A percentile compares a stretch with the other conserved stretches of the same genome.
Evolutionary conservation across 2,888 invertebrate genomes (phyloP).

Genomic region (Steromphala cineraria): DNA sequence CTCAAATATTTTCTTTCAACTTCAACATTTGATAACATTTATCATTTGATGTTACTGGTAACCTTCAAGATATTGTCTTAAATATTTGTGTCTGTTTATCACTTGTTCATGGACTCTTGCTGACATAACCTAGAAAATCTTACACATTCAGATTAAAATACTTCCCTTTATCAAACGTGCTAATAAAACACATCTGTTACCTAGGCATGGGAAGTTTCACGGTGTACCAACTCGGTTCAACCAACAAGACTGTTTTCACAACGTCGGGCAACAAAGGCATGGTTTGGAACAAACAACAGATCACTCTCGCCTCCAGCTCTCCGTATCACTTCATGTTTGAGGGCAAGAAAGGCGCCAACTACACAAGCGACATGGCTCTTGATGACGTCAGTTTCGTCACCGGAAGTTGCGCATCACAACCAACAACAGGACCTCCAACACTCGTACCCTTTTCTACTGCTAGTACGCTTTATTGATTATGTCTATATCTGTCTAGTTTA

Average conservation of each 20-base stretch:
- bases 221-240: constrained; percentile 45
- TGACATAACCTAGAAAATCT: too few relatives aligned
- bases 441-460: constrained; percentile 49
- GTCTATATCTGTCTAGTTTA: too few relatives aligned
- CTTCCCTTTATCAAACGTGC: too few relatives aligned
- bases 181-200: not conserved
- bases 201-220: constrained; percentile 60
- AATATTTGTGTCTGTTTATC: too few relatives aligned
- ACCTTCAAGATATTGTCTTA: too few relatives aligned
- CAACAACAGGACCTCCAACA: constrained; percentile 39
- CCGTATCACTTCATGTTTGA: constrained; percentile 61
- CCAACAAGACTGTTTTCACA: constrained; percentile 48
- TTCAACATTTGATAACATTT: too few relatives aligned
- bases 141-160: too few relatives aligned
- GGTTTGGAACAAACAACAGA: constrained; percentile 53
- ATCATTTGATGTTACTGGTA: too few relatives aligned
- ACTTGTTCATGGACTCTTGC: too few relatives aligned
- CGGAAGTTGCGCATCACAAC: constrained; percentile 56
- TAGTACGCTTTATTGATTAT: constrained; percentile 37
- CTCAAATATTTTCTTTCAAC: too few relatives aligned
- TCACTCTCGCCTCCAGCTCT: constrained; percentile 41
- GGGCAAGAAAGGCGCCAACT: constrained; percentile 54
- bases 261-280: constrained; percentile 56
- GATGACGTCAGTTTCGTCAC: constrained; percentile 53
- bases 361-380: constrained; percentile 62